Conservation (phyloP, 2,888 invertebrate genomes). For the Drosophila algonquin region DNA sequence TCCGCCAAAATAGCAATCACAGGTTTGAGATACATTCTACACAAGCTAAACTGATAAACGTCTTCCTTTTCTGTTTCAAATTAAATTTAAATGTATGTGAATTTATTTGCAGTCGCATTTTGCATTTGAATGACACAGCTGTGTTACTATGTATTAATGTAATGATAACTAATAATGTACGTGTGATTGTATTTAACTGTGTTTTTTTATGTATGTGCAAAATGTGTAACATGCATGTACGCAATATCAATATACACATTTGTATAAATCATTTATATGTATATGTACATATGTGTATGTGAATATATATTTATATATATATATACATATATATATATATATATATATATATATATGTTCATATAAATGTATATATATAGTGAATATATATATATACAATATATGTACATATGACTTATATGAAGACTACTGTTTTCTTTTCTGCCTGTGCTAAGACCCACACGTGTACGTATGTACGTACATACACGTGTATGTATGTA, state of each 20-base stretch:
- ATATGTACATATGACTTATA: too few species aligned
- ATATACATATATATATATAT: neutral
- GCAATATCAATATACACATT: constrained; percentile 3
- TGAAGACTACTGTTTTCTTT: too few species aligned
- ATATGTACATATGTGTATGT: neutral
- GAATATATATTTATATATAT: neutral
- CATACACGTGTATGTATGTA: too few species aligned
- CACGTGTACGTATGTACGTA: neutral
- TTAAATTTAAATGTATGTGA: constrained; percentile 42
- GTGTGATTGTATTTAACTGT: constrained; percentile 23
- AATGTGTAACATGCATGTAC: constrained; percentile 31
- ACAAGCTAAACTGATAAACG: constrained; percentile 22
- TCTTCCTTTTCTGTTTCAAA: constrained; percentile 38
- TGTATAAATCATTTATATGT: neutral
- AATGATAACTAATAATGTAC: constrained; percentile 20
- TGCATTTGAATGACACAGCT: constrained; percentile 36
- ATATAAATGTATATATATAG: too few species aligned
- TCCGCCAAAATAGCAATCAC: constrained; percentile 99
- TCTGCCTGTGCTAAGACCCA: neutral
- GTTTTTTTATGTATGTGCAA: constrained; percentile 8
- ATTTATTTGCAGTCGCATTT: constrained; percentile 34
- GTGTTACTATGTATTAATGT: constrained; percentile 17
- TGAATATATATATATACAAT: too few species aligned
- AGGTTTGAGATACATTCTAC: constrained; percentile 89
- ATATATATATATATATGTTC: neutral